Conservation (phyloP, 2,797 vertebrate species). For the Sebastes glaucus region DNA sequence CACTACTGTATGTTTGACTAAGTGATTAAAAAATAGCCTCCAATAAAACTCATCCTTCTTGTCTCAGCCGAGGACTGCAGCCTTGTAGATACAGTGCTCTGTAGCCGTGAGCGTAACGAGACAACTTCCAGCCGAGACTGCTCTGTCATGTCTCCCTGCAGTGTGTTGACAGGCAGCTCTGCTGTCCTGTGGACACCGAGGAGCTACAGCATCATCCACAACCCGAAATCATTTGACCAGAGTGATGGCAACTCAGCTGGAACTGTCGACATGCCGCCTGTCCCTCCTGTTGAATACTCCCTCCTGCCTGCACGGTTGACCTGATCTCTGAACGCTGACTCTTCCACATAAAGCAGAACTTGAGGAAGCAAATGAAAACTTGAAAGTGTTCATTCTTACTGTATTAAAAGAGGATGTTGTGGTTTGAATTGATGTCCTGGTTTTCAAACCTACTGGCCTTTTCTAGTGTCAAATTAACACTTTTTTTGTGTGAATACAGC, state of each 20-base stretch:
- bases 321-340: neutral
- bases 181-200: constrained; percentile 29
- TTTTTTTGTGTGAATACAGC: neutral
- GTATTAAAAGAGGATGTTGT: neutral
- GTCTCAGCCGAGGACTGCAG: neutral
- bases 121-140: constrained; percentile 18
- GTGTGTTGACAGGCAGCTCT: constrained; percentile 31
- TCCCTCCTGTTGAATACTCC: constrained; percentile 3
- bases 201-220: constrained; percentile 26
- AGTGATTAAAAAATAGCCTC: neutral
- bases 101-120: neutral
- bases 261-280: constrained; percentile 32
- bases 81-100: neutral
- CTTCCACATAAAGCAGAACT: neutral
- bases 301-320: neutral
- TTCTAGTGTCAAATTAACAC: neutral
- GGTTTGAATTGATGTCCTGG: neutral
- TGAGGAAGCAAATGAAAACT: neutral
- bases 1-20: neutral
- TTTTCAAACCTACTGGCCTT: neutral
- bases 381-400: neutral
- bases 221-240: constrained; percentile 33
- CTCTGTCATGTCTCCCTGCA: constrained; percentile 24
- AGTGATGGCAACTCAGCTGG: constrained; percentile 45
- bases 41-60: neutral